These are phyloP conservation scores for Leptopilina drosophilae DNA, from an alignment of 2,888 invertebrate genomes.

Conservation along the genomic window DNA sequence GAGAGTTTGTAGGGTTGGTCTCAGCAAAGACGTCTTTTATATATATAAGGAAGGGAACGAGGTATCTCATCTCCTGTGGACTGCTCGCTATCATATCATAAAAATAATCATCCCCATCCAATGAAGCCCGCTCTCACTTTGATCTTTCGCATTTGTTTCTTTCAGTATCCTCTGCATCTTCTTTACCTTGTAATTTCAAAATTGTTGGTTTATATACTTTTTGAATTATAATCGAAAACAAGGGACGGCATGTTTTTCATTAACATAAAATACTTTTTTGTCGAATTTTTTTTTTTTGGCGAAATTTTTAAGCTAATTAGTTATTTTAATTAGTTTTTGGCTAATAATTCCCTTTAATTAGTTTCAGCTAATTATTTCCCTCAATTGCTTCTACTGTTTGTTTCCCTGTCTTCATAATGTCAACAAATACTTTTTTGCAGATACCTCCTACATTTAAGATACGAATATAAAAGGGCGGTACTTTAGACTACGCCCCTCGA, in stretches of 20 bases:
- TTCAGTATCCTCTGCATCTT: slow-evolving; percentile 57
- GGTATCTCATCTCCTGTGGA: slow-evolving; percentile 67
- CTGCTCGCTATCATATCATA: slow-evolving; percentile 73
- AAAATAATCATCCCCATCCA: slow-evolving; percentile 76
- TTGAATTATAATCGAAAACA: not conserved
- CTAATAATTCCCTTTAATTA: too few species aligned
- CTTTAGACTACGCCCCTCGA: not conserved
- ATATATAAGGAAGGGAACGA: slow-evolving; percentile 49
- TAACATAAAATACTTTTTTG: not conserved
- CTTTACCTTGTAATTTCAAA: slow-evolving; percentile 36
- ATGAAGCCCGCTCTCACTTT: slow-evolving; percentile 72
- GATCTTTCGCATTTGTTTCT: slow-evolving; percentile 75
- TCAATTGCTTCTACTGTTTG: too few species aligned
- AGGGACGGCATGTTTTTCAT: not conserved
- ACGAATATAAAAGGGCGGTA: not conserved
- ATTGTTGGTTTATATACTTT: not conserved
- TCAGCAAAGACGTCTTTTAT: slow-evolving; percentile 59
- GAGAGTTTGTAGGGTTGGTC: slow-evolving; percentile 48
- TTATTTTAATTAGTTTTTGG: too few species aligned
- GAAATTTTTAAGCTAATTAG: too few species aligned
- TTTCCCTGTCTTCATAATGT: too few species aligned
- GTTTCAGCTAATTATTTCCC: too few species aligned
- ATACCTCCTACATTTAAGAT: not conserved
- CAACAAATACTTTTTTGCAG: too few species aligned
- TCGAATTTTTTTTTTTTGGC: too few species aligned